phyloP scores from a whole-genome alignment of 30 jellyfish, hydroid and myxozoan species.

The Chrysaora quinquecirrha region DNA sequence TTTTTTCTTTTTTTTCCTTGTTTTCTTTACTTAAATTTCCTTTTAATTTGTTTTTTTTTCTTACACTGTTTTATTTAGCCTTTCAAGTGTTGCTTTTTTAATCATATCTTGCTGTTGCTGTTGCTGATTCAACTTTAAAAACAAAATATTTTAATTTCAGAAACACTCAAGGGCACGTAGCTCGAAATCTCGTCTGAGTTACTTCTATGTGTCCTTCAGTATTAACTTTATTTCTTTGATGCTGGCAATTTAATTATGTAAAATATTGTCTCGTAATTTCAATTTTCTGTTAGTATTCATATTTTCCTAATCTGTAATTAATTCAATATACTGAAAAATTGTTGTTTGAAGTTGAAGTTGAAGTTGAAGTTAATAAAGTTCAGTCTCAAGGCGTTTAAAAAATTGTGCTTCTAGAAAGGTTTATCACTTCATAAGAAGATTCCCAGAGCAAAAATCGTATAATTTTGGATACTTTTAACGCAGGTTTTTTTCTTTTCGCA shows the following conservation, averaged over 20 bases:
- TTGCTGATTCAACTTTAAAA: too few relatives aligned
- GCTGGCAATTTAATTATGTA: neutral
- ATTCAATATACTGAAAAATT: neutral
- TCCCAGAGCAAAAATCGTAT: too few relatives aligned
- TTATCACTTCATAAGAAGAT: too few relatives aligned
- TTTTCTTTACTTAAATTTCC: too few relatives aligned
- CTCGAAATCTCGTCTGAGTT: neutral
- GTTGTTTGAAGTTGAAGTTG: neutral
- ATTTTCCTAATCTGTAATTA: neutral
- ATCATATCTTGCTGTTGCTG: neutral
- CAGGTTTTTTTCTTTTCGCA: too few relatives aligned
- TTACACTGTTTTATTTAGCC: neutral
- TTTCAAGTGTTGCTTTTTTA: neutral
- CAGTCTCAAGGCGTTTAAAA: too few relatives aligned
- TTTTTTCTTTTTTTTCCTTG: neutral
- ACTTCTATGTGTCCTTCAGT: neutral
- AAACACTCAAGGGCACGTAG: slow-evolving; percentile 5
- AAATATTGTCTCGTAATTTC: neutral
- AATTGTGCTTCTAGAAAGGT: too few relatives aligned
- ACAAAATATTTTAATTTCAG: neutral
- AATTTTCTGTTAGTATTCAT: too few relatives aligned
- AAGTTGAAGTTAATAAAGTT: too few relatives aligned
- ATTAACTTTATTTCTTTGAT: neutral
- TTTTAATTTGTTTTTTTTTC: too few relatives aligned
- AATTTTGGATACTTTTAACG: too few relatives aligned